Base-by-base conservation (phyloP, 1,140 invertebrate genomes). In the Lineus longissimus region DNA sequence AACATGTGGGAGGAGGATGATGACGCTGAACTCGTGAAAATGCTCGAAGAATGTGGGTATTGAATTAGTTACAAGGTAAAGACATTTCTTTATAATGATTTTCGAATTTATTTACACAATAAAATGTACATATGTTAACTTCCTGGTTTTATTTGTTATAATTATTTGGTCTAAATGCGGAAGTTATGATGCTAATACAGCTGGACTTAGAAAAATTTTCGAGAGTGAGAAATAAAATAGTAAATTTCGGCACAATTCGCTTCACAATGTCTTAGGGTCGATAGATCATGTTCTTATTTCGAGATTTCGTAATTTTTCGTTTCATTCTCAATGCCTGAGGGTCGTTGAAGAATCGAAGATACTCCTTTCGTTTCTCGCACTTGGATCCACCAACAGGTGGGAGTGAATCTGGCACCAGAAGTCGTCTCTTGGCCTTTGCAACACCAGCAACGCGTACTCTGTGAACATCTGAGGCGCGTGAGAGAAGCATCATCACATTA, bases 261-360 rank as follows among this genome's bases (percentile, higher is more conserved):
- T n/a, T n/a, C n/a, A n/a, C n/a, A n/a, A n/a, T n/a, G n/a, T n/a
- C n/a, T 43, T 51, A 51, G 4, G 47, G 47, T 51, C 47, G 6
- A n/a, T 51, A 51, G 47, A 51, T 51, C 47, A 51, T 51, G 47
- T 51, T 51, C n/a, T n/a, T 51, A n/a, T 51, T 51, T 4, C 47
- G 47, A 23, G 47, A 51, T n/a, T 51, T 51, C n/a, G 6, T 51
- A n/a, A 51, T 51, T 51, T 51, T 51, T 7, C 47, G 47, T n/a
- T 51, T 51, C 47, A 51, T 27, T 27, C 47, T 4, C n/a, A 51
- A n/a, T 7, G 47, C 47, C 25, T 51, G 47, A 9, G 47, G 47
- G 25, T 51, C 47, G 47, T 51, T 51, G n/a, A 51, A 51, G n/a
- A 23, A 51, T 51, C 47, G 6, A 4, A 51, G 47, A 27, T 51